Evolutionary conservation across 2,797 vertebrate species (phyloP).

Genomic region (Megaceryle alcyon): DNA sequence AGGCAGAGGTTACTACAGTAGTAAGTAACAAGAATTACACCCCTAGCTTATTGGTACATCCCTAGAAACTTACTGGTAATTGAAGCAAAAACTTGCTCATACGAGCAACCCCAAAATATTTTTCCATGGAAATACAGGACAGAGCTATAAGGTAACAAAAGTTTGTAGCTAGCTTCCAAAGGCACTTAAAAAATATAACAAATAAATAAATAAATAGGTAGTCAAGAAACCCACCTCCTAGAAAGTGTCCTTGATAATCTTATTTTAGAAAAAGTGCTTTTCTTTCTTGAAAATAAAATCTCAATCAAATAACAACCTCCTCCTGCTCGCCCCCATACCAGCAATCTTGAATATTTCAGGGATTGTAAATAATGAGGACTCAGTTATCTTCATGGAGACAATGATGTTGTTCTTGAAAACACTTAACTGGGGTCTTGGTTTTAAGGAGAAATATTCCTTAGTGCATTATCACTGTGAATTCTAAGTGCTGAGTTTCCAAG

Average conservation of each 20-base stretch:
- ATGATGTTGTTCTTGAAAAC: conserved; percentile 36
- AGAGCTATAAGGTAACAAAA: background rate
- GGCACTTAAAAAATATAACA: background rate
- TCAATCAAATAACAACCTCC: conserved; percentile 13
- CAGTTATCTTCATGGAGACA: background rate
- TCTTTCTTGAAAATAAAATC: conserved; percentile 22
- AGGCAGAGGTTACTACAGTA: background rate
- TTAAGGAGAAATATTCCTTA: conserved; percentile 55
- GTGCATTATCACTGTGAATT: conserved; percentile 45
- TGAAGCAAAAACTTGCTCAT: background rate
- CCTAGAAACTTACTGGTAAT: background rate
- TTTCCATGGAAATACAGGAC: background rate
- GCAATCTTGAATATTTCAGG: conserved; percentile 18
- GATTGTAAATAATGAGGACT: conserved; percentile 30
- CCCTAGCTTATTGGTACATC: background rate
- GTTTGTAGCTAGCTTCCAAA: background rate
- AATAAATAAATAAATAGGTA: background rate
- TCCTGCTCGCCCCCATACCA: conserved; percentile 6
- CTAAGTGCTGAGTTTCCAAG: conserved; percentile 43
- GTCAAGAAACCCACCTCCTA: background rate
- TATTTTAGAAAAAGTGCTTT: conserved; percentile 40
- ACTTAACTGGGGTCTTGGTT: conserved; percentile 60
- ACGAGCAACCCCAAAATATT: background rate
- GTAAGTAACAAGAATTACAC: background rate
- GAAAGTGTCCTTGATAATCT: conserved; percentile 31